phyloP scores from a whole-genome alignment of 1,140 invertebrate species.

The Euglossa dilemma region DNA sequence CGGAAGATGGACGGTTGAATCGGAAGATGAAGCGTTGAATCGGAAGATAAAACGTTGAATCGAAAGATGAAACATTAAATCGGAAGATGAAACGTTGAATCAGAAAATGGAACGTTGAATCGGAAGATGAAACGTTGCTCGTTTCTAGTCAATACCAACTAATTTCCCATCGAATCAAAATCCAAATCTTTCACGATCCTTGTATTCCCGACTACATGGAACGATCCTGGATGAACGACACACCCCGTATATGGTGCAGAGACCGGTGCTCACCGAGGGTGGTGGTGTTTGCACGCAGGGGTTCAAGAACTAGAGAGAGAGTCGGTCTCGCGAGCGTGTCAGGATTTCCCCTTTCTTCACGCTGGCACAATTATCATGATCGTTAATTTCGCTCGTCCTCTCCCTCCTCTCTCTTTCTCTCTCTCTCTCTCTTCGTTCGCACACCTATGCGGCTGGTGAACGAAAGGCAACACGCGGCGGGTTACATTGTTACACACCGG shows the following conservation, averaged over 20 bases:
- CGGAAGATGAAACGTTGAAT: too few relatives aligned
- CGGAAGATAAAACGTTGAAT: too few relatives aligned
- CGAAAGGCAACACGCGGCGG: neutral
- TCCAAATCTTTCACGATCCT: too few relatives aligned
- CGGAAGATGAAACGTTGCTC: too few relatives aligned
- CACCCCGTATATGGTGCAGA: constrained; percentile 26
- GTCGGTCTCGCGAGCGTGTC: constrained; percentile 32
- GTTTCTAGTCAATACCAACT: too few relatives aligned
- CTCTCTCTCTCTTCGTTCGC: too few relatives aligned
- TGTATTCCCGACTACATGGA: too few relatives aligned
- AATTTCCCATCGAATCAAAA: too few relatives aligned
- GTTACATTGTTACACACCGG: constrained; percentile 36
- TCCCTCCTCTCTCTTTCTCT: neutral
- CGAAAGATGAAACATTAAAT: too few relatives aligned
- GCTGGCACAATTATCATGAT: constrained; percentile 61
- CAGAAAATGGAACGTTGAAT: too few relatives aligned
- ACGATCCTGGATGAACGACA: neutral
- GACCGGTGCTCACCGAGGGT: constrained; percentile 9
- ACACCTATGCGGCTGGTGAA: constrained; percentile 6
- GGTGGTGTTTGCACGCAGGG: constrained; percentile 35
- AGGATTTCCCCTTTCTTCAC: constrained; percentile 49
- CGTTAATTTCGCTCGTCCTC: constrained; percentile 47
- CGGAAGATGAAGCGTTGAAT: too few relatives aligned
- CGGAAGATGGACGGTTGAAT: too few relatives aligned
- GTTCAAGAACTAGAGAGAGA: neutral